Percentiles rank a stretch among this genome's conserved stretches.
Conservation (phyloP, 2,888 invertebrate genomes). For the Patella caerulea region DNA sequence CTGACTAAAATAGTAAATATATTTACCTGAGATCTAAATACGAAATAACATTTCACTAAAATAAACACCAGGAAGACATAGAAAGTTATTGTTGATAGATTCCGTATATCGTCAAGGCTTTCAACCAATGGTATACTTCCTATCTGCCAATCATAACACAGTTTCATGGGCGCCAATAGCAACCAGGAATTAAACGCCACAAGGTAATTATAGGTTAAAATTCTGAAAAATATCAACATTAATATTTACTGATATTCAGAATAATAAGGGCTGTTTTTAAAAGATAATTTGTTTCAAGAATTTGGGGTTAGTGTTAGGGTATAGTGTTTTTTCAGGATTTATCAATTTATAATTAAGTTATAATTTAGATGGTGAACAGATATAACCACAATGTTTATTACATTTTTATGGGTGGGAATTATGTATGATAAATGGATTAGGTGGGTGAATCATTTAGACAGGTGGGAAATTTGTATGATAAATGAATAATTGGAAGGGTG, state of each 20-base stretch:
- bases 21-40: background rate
- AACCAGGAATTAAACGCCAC: constrained; percentile 88
- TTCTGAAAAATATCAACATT: constrained; percentile 74
- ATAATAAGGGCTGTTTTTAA: constrained; percentile 35
- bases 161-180: constrained; percentile 82
- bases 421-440: too few species aligned
- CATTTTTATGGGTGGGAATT: too few species aligned
- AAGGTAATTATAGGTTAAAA: constrained; percentile 86
- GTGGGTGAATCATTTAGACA: too few species aligned
- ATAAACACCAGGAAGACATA: constrained; percentile 44
- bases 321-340: too few species aligned
- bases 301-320: constrained; percentile 12
- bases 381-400: too few species aligned
- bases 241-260: constrained; percentile 26
- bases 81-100: constrained; percentile 81
- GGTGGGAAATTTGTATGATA: too few species aligned
- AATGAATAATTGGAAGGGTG: too few species aligned
- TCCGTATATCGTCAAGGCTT: constrained; percentile 80
- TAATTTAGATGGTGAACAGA: too few species aligned
- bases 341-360: too few species aligned
- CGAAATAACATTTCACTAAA: constrained; percentile 16
- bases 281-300: constrained; percentile 45
- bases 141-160: constrained; percentile 93
- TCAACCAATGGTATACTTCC: constrained; percentile 86
- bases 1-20: too few species aligned